Evolutionary conservation across 2,113 vertebrate species (phyloP).

Genomic region (Paramisgurnus dabryanus): DNA sequence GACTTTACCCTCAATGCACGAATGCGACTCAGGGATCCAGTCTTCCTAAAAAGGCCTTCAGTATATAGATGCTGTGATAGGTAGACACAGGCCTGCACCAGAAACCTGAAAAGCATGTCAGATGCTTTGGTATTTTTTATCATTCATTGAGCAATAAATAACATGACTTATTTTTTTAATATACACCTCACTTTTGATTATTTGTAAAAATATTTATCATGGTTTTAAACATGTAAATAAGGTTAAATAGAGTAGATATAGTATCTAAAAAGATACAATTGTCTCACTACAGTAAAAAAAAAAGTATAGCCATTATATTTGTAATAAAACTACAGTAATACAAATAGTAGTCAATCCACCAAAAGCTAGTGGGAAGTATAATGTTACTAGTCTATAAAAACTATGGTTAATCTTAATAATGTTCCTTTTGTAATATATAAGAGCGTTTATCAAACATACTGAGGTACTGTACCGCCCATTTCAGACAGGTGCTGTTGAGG

Average conservation of each 20-base stretch:
- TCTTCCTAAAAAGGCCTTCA: conserved; percentile 71
- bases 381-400: too few relatives aligned
- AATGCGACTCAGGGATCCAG: conserved; percentile 67
- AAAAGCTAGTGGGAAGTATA: too few relatives aligned
- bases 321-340: too few relatives aligned
- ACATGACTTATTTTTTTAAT: background rate
- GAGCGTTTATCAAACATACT: conserved; percentile 53
- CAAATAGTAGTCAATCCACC: too few relatives aligned
- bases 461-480: conserved; percentile 58
- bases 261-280: too few relatives aligned
- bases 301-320: too few relatives aligned
- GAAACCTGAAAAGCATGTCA: conserved; percentile 58
- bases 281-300: too few relatives aligned
- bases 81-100: conserved; percentile 65
- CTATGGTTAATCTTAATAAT: too few relatives aligned
- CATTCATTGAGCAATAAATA: background rate
- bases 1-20: conserved; percentile 63
- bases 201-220: background rate
- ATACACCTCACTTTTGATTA: background rate
- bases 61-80: conserved; percentile 62
- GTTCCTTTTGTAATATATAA: background rate
- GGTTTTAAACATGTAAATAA: too few relatives aligned
- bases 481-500: conserved; percentile 52
- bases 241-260: too few relatives aligned
- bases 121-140: background rate